Evolutionary conservation across 2,113 vertebrate species (phyloP), one percentile per base, ranked within the genome.

Genomic region (Chrysochloris asiatica): DNA sequence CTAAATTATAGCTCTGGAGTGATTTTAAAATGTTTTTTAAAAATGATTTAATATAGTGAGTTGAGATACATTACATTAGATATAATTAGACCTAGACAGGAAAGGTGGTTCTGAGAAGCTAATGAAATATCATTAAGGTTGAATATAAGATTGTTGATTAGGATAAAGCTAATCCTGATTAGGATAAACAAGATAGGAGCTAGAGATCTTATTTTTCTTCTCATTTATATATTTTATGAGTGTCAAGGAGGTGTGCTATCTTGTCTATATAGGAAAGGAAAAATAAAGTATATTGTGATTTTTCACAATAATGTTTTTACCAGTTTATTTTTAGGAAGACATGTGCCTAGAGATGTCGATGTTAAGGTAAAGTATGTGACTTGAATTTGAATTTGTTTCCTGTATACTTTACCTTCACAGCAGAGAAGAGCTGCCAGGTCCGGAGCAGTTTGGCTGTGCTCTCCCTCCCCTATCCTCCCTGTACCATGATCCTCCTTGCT

Each of bases 51-150:
- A 98, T 98, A 98, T 98, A 97, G 97, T 95, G 98, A 98, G 98
- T 98, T 98, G 98, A 98, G 97, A 98, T 98, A 98, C 98, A 98
- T 98, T 98, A 97, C 98, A 98, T 98, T 98, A 98, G 97, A 98
- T 98, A 98, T 98, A 98, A 98, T 98, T 98, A 98, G 98, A 98
- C 96, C 93, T 98, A 98, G 98, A 98, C 98, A 98, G 98, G 98
- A 98, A 98, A 98, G 98, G 97, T 98, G 98, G 98, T 97, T 98
- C 97, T 98, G 97, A 97, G 97, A 98, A 98, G 98, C 97, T 98
- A 98, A 98, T 98, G 98, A 98, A 98, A 98, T 98, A 98, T 98
- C 98, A 98, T 98, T 98, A 98, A 98, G 98, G 97, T 97, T 98
- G 97, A 97, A 97, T 98, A 97, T 97, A 96, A 98, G 98, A 98